A percentile compares a stretch with the other conserved stretches of the same genome.
phyloP scores from a whole-genome alignment of 2,888 invertebrate species.

The Drosophila lacicola region DNA sequence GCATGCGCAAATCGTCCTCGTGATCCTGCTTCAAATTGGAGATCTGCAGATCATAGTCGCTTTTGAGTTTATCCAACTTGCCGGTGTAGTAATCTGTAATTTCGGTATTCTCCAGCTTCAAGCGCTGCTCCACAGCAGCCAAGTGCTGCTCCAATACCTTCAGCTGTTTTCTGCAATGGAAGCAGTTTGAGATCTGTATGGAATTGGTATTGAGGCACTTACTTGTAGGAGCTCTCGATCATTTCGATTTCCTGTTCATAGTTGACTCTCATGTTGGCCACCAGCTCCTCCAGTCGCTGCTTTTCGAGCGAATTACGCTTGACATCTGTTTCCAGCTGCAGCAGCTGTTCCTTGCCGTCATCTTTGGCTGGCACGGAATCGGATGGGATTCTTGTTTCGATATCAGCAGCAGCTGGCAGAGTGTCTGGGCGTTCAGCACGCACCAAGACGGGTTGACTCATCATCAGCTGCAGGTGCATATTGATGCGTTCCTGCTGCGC shows the following conservation, averaged over 20 bases:
- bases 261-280: constrained; percentile 83
- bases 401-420: neutral
- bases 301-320: constrained; percentile 84
- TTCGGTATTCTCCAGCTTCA: constrained; percentile 78
- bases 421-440: constrained; percentile 10
- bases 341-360: constrained; percentile 48
- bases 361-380: neutral
- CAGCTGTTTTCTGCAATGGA: constrained; percentile 80
- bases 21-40: constrained; percentile 74
- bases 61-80: constrained; percentile 75
- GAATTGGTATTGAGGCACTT: constrained; percentile 16
- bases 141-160: constrained; percentile 82
- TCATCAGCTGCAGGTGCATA: constrained; percentile 83
- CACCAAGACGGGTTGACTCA: constrained; percentile 77
- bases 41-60: constrained; percentile 71
- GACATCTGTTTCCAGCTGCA: constrained; percentile 80
- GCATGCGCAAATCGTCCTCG: constrained; percentile 78
- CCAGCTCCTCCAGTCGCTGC: constrained; percentile 83
- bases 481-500: constrained; percentile 84
- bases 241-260: constrained; percentile 85
- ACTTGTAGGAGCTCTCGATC: constrained; percentile 84
- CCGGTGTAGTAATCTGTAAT: constrained; percentile 72
- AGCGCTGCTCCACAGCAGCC: constrained; percentile 78
- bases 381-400: neutral
- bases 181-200: neutral